Conservation (phyloP, 2,113 vertebrate species). For the Himantopus leucocephalus region DNA sequence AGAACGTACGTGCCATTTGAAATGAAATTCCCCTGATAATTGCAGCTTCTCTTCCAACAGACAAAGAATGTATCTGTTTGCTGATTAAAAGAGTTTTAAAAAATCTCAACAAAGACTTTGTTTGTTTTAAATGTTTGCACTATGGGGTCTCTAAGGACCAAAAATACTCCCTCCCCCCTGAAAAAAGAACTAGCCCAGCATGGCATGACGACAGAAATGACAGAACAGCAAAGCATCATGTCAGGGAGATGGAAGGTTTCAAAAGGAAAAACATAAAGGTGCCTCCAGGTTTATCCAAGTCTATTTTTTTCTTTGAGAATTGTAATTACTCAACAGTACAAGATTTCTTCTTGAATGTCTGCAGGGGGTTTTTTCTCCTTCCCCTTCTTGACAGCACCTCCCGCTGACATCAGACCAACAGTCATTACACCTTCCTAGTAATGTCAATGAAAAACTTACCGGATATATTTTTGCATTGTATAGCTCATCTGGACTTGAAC, state of each 20-base stretch:
- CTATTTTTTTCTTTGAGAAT: constrained; percentile 34
- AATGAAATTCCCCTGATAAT: constrained; percentile 27
- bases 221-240: not conserved
- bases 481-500: constrained; percentile 39
- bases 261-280: constrained; percentile 48
- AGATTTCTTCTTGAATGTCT: constrained; percentile 31
- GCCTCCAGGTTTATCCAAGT: constrained; percentile 23
- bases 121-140: constrained; percentile 43
- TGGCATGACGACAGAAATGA: constrained; percentile 24
- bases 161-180: not conserved
- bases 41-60: constrained; percentile 31
- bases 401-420: constrained; percentile 50
- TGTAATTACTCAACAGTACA: constrained; percentile 44
- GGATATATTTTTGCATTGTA: constrained; percentile 25
- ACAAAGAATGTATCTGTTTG: constrained; percentile 38
- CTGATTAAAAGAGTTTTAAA: constrained; percentile 29
- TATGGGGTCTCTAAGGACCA: not conserved
- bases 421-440: constrained; percentile 54
- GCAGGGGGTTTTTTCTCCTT: not conserved
- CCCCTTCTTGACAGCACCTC: constrained; percentile 51
- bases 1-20: not conserved
- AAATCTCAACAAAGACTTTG: not conserved
- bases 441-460: constrained; percentile 46
- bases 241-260: constrained; percentile 42
- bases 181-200: not conserved